phyloP scores from a whole-genome alignment of 2,113 vertebrate species.

The Corvus hawaiiensis region DNA sequence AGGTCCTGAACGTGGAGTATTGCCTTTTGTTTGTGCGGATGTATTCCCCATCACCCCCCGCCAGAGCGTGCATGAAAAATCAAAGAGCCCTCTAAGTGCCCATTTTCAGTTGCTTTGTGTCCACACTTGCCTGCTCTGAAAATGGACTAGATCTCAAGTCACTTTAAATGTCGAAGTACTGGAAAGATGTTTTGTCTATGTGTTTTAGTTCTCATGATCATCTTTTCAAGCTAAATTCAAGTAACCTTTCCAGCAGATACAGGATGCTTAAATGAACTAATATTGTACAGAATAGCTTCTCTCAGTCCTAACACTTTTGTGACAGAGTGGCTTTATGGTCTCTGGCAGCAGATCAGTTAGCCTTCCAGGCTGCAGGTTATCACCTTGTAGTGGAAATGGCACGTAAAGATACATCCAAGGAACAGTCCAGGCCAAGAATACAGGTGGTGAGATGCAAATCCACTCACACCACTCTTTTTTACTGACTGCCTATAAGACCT shows the following conservation, averaged over 20 bases:
- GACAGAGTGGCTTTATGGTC: not conserved
- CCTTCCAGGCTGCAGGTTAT: not conserved
- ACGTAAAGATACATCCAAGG: fast-evolving
- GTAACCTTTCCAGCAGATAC: not conserved
- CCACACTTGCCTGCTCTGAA: not conserved
- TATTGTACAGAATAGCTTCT: not conserved
- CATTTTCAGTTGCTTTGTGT: not conserved
- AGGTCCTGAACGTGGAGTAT: not conserved
- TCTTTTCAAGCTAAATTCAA: not conserved
- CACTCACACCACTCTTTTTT: not conserved
- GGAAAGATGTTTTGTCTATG: not conserved
- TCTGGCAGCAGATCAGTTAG: not conserved
- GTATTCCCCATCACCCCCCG: too few species aligned
- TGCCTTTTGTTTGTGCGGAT: not conserved
- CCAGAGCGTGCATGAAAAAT: not conserved
- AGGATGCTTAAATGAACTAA: not conserved
- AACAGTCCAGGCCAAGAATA: not conserved
- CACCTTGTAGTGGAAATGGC: not conserved
- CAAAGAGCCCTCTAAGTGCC: not conserved
- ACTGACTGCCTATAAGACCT: not conserved
- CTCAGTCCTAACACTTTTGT: not conserved
- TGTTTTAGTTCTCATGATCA: not conserved
- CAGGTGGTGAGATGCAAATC: not conserved
- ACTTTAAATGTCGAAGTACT: not conserved
- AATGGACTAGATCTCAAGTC: not conserved